Evolutionary conservation across 2,797 vertebrate genomes (phyloP).

Genomic region (Emys orbicularis): DNA sequence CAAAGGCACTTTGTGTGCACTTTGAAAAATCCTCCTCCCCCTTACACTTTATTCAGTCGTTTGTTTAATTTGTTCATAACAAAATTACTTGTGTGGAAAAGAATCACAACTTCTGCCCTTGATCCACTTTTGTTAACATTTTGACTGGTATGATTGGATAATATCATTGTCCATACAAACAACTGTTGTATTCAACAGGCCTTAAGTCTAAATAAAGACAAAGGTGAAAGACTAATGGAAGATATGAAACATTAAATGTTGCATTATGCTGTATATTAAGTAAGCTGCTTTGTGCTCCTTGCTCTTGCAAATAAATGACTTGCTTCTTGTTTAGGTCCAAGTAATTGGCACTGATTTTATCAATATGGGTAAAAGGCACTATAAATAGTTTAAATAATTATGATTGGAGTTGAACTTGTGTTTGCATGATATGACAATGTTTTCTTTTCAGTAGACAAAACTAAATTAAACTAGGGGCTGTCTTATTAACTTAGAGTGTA

Average conservation of each 20-base stretch:
- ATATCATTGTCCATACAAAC: not conserved
- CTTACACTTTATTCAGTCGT: not conserved
- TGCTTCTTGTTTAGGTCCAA: not conserved
- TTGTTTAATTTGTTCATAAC: not conserved
- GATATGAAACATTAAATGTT: not conserved
- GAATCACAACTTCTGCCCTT: not conserved
- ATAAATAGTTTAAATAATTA: not conserved
- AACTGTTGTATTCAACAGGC: not conserved
- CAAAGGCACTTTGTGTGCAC: not conserved
- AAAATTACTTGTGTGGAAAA: not conserved
- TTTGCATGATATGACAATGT: not conserved
- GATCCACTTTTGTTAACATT: not conserved
- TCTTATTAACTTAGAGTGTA: conserved; percentile 31
- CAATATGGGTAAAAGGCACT: not conserved
- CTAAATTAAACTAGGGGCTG: conserved; percentile 23
- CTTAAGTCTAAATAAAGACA: not conserved
- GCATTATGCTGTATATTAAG: accelerated
- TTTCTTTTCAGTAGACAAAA: not conserved
- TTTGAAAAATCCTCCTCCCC: not conserved
- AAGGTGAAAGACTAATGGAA: not conserved
- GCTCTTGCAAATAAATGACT: not conserved
- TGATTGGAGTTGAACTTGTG: not conserved
- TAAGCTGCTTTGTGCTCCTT: not conserved
- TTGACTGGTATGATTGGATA: not conserved
- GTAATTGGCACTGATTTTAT: not conserved